Evolutionary conservation across 1,140 invertebrate species (phyloP).

Genomic region (Brachionus sp.): DNA sequence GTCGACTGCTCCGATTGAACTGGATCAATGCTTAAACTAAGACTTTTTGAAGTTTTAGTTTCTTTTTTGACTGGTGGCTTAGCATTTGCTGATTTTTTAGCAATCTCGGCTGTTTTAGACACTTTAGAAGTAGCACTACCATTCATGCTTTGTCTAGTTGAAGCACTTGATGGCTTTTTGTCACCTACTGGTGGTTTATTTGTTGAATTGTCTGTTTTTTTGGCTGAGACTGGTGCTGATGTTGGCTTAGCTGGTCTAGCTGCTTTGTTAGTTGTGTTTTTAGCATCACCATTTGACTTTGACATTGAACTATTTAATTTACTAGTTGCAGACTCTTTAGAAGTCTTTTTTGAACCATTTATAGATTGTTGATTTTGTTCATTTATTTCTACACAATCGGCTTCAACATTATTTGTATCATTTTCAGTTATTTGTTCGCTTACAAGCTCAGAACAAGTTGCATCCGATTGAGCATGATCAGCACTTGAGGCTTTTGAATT

Average conservation of each 20-base stretch:
- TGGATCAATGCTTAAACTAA: neutral
- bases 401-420: no score
- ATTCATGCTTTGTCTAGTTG: neutral
- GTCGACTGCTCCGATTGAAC: conserved; percentile 37
- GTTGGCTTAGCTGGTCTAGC: neutral
- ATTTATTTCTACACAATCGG: no score
- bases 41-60: neutral
- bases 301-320: conserved; percentile 4
- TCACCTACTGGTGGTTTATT: neutral
- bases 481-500: neutral
- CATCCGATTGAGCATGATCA: no score
- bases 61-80: neutral
- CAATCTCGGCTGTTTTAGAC: neutral
- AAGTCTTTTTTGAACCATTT: neutral
- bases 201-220: neutral
- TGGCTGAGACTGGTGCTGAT: neutral
- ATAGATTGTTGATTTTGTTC: neutral
- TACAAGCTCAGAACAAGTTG: no score
- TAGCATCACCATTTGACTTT: neutral
- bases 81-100: neutral
- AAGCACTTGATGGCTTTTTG: neutral
- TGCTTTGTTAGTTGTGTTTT: neutral
- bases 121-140: neutral
- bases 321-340: neutral
- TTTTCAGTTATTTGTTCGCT: no score